Evolutionary conservation across 2,113 vertebrate genomes (phyloP).

Genomic region (Neodon shergylaensis): DNA sequence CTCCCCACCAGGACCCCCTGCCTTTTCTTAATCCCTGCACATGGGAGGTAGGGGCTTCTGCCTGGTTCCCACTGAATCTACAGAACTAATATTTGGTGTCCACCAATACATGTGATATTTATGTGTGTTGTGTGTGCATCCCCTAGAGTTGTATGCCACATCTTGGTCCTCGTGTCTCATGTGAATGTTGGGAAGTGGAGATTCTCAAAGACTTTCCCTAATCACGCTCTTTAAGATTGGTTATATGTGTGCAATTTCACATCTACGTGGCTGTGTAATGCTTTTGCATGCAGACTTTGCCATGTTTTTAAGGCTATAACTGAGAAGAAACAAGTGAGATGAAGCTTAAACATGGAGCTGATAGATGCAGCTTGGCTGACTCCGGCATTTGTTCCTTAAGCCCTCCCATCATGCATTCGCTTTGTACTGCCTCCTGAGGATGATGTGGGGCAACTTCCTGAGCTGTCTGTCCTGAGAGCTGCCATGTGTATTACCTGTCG

Average conservation of each 20-base stretch:
- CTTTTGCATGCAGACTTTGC: conserved; percentile 81
- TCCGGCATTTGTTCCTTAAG: conserved; percentile 59
- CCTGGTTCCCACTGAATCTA: conserved; percentile 63
- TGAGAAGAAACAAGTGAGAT: conserved; percentile 35
- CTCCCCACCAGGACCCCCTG: conserved; percentile 31
- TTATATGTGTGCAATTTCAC: conserved; percentile 39
- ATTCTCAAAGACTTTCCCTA: conserved; percentile 69
- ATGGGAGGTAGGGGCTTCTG: conserved; percentile 50
- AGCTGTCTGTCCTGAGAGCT: conserved; percentile 16
- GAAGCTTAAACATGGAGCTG: conserved; percentile 62
- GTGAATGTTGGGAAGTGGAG: conserved; percentile 71
- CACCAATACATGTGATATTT: conserved; percentile 66
- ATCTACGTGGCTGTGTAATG: conserved; percentile 57
- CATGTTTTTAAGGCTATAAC: conserved; percentile 67
- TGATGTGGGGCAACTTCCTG: conserved; percentile 51
- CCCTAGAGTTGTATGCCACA: conserved; percentile 59
- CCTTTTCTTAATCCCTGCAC: conserved; percentile 27
- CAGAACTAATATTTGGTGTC: conserved; percentile 63
- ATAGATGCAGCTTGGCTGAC: conserved; percentile 14
- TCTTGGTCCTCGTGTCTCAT: not conserved
- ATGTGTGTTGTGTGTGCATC: conserved; percentile 58
- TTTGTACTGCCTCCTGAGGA: conserved; percentile 53
- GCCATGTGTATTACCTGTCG: conserved; percentile 34
- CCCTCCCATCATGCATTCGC: conserved; percentile 57
- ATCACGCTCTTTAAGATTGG: conserved; percentile 39